Percentiles rank a stretch among this genome's conserved stretches.
Evolutionary conservation across 1,140 invertebrate species (phyloP).

Genomic region (Drosophila orena): DNA sequence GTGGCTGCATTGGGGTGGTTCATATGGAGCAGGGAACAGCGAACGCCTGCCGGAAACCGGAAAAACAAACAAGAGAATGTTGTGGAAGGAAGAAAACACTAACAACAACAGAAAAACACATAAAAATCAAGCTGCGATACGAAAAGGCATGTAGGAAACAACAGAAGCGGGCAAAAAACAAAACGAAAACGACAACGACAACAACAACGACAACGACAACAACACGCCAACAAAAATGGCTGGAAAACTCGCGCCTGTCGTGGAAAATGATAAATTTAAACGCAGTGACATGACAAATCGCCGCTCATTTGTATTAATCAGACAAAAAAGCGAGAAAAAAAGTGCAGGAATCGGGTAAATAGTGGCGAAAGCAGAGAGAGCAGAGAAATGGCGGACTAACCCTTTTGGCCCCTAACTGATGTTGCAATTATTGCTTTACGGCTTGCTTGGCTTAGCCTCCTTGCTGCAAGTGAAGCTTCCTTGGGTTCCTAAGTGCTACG

Average conservation of each 20-base stretch:
- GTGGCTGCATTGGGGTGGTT: constrained; percentile 10
- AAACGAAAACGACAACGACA: constrained; percentile 18
- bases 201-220: constrained; percentile 3
- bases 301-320: constrained; percentile 83
- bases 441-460: constrained; percentile 47
- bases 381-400: constrained; percentile 35
- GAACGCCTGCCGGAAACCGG: constrained; percentile 65
- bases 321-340: constrained; percentile 48
- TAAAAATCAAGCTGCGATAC: constrained; percentile 56
- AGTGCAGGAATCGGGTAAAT: background rate
- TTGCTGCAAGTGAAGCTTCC: constrained; percentile 11
- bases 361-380: constrained; percentile 7
- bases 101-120: constrained; percentile 21
- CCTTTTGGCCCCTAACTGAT: constrained; percentile 50
- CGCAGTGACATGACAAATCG: constrained; percentile 83
- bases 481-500: constrained; percentile 16
- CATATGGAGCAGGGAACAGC: constrained; percentile 3
- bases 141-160: constrained; percentile 69
- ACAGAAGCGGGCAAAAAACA: constrained; percentile 29
- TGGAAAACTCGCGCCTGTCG: constrained; percentile 66
- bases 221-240: constrained; percentile 53
- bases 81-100: constrained; percentile 38
- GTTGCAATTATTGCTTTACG: constrained; percentile 83
- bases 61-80: constrained; percentile 75
- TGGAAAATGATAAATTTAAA: constrained; percentile 82